These are phyloP conservation scores for Galeruca laticollis DNA, from an alignment of 2,888 invertebrate species.

Conservation along the genomic window DNA sequence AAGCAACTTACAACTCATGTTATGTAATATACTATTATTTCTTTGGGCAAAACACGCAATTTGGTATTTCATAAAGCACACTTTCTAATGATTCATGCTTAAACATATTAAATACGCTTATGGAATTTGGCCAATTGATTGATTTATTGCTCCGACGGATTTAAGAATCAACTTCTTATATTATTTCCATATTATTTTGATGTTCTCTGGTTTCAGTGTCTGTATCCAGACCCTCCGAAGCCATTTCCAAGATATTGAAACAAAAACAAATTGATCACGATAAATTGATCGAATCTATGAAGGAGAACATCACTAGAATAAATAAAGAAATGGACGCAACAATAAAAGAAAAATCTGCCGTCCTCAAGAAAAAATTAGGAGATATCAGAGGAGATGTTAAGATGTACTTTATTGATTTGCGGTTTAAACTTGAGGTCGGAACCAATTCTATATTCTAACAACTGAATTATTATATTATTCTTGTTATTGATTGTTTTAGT, in stretches of 20 bases:
- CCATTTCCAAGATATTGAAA: conserved; percentile 43
- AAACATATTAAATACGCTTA: too few species aligned
- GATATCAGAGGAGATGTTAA: conserved; percentile 44
- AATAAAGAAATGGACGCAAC: conserved; percentile 51
- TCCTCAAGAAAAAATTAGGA: conserved; percentile 39
- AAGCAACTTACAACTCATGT: too few species aligned
- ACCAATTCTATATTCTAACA: background rate
- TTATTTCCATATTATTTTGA: conserved; percentile 4
- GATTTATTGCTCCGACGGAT: too few species aligned
- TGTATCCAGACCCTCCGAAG: conserved; percentile 41
- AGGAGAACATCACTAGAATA: conserved; percentile 43
- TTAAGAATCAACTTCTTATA: too few species aligned
- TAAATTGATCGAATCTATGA: conserved; percentile 45
- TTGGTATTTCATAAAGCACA: too few species aligned
- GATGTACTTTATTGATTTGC: conserved; percentile 27
- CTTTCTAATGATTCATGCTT: too few species aligned
- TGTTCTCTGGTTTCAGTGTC: conserved; percentile 31
- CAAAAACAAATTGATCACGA: conserved; percentile 50
- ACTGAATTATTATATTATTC: background rate
- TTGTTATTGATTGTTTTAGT: background rate
- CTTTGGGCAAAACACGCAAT: too few species aligned
- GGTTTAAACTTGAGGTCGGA: conserved; percentile 24
- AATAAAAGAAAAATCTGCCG: conserved; percentile 48
- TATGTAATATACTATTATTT: too few species aligned
- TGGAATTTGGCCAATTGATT: too few species aligned